Conservation (phyloP, 2,113 vertebrate species). For the Apteryx mantelli region DNA sequence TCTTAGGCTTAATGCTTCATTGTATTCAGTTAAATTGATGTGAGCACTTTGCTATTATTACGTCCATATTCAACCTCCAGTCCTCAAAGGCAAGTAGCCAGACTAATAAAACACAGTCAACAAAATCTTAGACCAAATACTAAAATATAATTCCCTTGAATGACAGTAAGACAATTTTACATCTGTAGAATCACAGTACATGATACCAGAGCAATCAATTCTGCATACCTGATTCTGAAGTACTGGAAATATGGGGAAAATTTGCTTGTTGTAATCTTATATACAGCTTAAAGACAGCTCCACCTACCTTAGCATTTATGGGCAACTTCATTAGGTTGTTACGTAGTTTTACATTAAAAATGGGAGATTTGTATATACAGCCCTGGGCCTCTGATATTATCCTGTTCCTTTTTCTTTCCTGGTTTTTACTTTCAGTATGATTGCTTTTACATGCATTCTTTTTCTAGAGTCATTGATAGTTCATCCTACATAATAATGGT, state of each 20-base stretch:
- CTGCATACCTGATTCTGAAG: not conserved
- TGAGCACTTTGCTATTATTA: not conserved
- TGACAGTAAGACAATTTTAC: accelerated
- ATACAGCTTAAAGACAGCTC: not conserved
- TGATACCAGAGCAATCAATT: not conserved
- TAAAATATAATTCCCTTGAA: not conserved
- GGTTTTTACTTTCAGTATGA: not conserved
- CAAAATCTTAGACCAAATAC: not conserved
- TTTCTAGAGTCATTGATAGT: not conserved
- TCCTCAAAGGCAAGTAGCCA: not conserved
- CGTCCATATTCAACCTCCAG: not conserved
- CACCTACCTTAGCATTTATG: accelerated
- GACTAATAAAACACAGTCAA: not conserved
- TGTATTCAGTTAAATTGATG: not conserved
- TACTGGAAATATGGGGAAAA: accelerated
- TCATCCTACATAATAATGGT: not conserved
- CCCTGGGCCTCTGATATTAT: not conserved
- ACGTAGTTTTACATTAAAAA: not conserved
- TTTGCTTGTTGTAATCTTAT: not conserved
- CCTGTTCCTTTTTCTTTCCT: not conserved
- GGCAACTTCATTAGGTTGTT: not conserved
- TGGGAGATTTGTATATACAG: not conserved
- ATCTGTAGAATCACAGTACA: not conserved
- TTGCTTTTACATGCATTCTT: not conserved
- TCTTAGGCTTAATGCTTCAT: not conserved